These are phyloP conservation scores for Drosophila kanapiae DNA, from an alignment of 1,140 invertebrate species.

Conservation along the genomic window DNA sequence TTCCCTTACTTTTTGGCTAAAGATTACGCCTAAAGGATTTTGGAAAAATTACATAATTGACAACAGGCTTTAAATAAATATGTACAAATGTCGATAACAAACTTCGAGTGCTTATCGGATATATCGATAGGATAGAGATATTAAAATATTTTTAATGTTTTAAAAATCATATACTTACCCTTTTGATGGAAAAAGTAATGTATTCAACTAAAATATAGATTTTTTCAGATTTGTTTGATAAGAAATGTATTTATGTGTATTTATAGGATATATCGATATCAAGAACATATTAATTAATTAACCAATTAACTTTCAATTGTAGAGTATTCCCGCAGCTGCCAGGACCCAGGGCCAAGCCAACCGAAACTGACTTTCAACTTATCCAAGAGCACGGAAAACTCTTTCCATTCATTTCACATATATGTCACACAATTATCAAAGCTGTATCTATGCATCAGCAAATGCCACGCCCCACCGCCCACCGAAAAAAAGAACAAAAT, in stretches of 20 bases:
- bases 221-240: background rate
- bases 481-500: background rate
- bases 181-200: too few relatives aligned
- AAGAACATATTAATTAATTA: background rate
- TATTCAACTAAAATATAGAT: too few relatives aligned
- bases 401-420: slow-evolving; percentile 57
- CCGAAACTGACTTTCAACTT: slow-evolving; percentile 14
- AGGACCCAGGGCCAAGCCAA: background rate
- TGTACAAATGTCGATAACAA: background rate
- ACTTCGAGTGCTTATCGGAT: background rate
- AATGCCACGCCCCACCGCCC: slow-evolving; percentile 19
- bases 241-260: background rate
- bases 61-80: background rate
- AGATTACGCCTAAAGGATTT: background rate
- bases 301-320: background rate
- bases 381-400: slow-evolving; percentile 20
- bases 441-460: slow-evolving; percentile 73
- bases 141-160: background rate
- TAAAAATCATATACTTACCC: too few relatives aligned
- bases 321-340: background rate
- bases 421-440: slow-evolving; percentile 79
- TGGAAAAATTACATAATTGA: background rate
- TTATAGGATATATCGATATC: background rate
- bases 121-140: background rate
- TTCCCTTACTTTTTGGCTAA: background rate